Evolutionary conservation across 2,888 invertebrate genomes (phyloP).

Genomic region (Plagodis pulveraria): DNA sequence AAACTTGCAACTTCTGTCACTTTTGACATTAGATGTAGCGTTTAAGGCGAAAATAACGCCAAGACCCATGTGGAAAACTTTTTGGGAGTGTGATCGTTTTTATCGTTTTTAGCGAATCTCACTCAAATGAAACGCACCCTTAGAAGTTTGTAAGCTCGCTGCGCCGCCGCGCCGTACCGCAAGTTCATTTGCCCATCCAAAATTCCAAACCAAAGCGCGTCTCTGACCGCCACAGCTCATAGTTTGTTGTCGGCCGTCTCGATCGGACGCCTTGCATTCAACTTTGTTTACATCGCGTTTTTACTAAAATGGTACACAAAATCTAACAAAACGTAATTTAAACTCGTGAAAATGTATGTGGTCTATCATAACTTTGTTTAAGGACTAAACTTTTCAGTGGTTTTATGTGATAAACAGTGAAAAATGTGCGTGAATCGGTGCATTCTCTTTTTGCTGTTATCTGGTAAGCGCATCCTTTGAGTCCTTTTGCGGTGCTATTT

Average conservation of each 20-base stretch:
- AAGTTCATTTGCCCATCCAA: constrained; percentile 34
- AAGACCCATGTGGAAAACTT: too few relatives aligned
- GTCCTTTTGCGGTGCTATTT: constrained; percentile 42
- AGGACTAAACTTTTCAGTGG: constrained; percentile 31
- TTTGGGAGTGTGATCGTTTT: too few relatives aligned
- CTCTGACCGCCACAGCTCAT: constrained; percentile 30
- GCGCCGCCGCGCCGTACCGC: constrained; percentile 18
- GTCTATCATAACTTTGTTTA: constrained; percentile 32
- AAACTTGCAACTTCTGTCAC: too few relatives aligned
- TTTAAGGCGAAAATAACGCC: too few relatives aligned
- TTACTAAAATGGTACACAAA: constrained; percentile 50
- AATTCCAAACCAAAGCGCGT: not conserved
- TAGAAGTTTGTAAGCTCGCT: constrained; percentile 49
- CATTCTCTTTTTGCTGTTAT: constrained; percentile 66
- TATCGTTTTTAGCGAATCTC: too few relatives aligned
- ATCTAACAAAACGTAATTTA: constrained; percentile 49
- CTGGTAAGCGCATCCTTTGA: constrained; percentile 77
- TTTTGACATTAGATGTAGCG: too few relatives aligned
- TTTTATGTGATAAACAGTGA: constrained; percentile 57
- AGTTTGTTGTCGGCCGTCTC: constrained; percentile 46
- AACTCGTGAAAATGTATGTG: constrained; percentile 53
- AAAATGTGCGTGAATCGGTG: constrained; percentile 69
- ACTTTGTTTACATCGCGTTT: constrained; percentile 52
- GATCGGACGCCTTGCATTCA: constrained; percentile 43
- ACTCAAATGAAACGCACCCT: too few relatives aligned